Conservation (phyloP, 2,113 vertebrate species). For the Myrmecophaga tridactyla region DNA sequence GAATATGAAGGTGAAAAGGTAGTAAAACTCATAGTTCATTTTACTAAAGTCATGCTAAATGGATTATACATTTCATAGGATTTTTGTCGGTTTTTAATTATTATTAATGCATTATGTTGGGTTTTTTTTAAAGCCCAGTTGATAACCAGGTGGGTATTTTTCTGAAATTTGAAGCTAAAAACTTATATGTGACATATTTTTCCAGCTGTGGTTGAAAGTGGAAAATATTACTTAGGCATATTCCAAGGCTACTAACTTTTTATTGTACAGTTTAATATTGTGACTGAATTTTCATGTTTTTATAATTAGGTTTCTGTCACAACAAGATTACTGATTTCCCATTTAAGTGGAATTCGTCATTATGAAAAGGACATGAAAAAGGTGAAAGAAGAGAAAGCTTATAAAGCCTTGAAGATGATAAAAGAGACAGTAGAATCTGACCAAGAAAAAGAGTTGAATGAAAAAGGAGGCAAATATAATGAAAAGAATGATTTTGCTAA, state of each 20-base stretch:
- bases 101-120: not conserved
- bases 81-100: conserved; percentile 1
- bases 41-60: not conserved
- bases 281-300: conserved; percentile 45
- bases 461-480: conserved; percentile 75
- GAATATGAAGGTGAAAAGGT: conserved; percentile 94
- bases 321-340: conserved; percentile 92
- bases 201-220: not conserved
- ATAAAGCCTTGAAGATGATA: conserved; percentile 82
- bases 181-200: not conserved
- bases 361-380: conserved; percentile 96
- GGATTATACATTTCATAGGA: not conserved
- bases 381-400: conserved; percentile 91
- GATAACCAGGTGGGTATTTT: not conserved
- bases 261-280: not conserved
- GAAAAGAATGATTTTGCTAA: conserved; percentile 78
- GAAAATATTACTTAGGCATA: not conserved
- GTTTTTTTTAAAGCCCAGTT: not conserved
- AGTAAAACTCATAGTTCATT: conserved; percentile 53
- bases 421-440: conserved; percentile 61
- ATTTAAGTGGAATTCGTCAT: conserved; percentile 97
- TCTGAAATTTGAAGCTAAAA: conserved; percentile 27
- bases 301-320: conserved; percentile 91
- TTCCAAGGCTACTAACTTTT: not conserved
- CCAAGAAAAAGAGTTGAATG: conserved; percentile 78